phyloP scores from a whole-genome alignment of 1,140 invertebrate species.

The Eueides isabella region DNA sequence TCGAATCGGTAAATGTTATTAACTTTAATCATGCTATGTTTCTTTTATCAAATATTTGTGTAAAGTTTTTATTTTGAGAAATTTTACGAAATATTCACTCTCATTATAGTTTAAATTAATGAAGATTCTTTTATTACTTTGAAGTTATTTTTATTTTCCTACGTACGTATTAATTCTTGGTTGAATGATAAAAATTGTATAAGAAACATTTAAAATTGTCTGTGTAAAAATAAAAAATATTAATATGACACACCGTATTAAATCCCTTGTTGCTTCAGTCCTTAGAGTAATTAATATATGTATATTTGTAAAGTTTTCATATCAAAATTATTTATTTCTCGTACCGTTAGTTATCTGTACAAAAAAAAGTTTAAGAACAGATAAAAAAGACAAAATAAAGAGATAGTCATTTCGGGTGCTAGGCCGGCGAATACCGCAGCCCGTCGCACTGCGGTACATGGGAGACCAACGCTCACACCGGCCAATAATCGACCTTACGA shows the following conservation, averaged over 20 bases:
- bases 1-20: neutral
- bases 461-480: conserved; percentile 38
- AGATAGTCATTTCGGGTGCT: conserved; percentile 31
- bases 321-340: neutral
- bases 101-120: too few species aligned
- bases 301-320: neutral
- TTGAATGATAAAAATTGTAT: too few species aligned
- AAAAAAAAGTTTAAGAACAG: neutral
- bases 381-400: conserved; percentile 17
- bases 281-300: too few species aligned
- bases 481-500: conserved; percentile 41
- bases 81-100: too few species aligned
- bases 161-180: too few species aligned
- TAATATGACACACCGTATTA: too few species aligned
- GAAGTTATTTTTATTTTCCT: too few species aligned
- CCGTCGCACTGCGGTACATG: conserved; percentile 62
- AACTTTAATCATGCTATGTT: neutral
- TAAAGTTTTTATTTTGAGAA: too few species aligned
- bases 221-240: too few species aligned
- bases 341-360: neutral
- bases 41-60: neutral
- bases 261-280: too few species aligned
- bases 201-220: too few species aligned
- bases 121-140: too few species aligned
- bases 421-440: conserved; percentile 49